Base-by-base conservation (phyloP, 2,797 vertebrate genomes). In the Pelochelys cantorii region DNA sequence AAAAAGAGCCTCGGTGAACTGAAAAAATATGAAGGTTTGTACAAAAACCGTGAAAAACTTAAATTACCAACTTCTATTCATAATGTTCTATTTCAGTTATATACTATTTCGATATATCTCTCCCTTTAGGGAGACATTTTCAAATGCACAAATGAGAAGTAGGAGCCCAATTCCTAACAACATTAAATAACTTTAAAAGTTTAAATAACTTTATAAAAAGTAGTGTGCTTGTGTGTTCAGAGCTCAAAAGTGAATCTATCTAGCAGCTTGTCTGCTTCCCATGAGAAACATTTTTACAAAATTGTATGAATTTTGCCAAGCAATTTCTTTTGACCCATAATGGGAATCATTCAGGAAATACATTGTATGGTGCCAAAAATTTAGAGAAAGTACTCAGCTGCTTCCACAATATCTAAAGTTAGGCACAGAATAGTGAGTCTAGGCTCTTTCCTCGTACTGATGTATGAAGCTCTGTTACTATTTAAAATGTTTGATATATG, bases 111-210 rank as follows among this genome's bases (percentile, higher is more conserved):
- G 42, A 48, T 48, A 48, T 48, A 48, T 48, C 42, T 48, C 42
- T 48, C 8, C 8, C 42, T 65, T 65, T n/a, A 65, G 31, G 15
- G 62, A 1, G 5, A 77, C 5, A 22, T 22, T 68, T 84, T 62
- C 77, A 68, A 71, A 52, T 11, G n/a, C 80, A 87, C 78, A 91
- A 90, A 83, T 53, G 5, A 18, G 53, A 52, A 12, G 20, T 71
- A 81, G 60, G 3, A 17, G 31, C 15, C 15, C 15, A 65, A 9
- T 7, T 42, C 20, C 6, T 11, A 74, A 13, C 11, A 13, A 42
- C 23, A 74, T 74, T 42, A 74, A 74, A 37, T 37, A 42, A 74
- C 71, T 42, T 22, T 74, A 42, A 42, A 42, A 42, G 42, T 42
- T 42, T 42, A 42, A 42, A 6, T 42, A 48, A 48, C 42, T 48